A percentile compares a stretch with the other conserved stretches of the same genome.
These are phyloP conservation scores for Protobothrops mucrosquamatus DNA, from an alignment of 2,113 vertebrate genomes.

Conservation along the genomic window DNA sequence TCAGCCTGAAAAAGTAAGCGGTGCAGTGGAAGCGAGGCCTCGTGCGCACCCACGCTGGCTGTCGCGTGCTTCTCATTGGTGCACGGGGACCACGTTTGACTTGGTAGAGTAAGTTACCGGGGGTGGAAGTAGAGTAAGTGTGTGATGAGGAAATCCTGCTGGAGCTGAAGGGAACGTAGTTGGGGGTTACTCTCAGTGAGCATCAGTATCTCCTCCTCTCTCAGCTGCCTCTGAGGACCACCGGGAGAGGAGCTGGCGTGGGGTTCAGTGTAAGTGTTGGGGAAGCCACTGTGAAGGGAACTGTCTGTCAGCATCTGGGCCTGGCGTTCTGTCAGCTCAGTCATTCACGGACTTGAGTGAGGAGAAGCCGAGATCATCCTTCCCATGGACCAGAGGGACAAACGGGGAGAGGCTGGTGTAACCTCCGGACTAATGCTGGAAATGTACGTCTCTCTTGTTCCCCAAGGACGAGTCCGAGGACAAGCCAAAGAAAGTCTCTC, in stretches of 20 bases:
- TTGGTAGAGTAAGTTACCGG: not conserved
- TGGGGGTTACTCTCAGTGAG: not conserved
- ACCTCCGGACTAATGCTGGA: not conserved
- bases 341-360: not conserved
- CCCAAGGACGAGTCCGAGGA: slow-evolving; percentile 66
- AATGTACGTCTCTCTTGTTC: not conserved
- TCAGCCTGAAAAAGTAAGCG: slow-evolving; percentile 68
- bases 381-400: not conserved
- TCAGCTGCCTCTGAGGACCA: not conserved
- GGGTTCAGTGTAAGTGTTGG: not conserved
- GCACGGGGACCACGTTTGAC: not conserved
- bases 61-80: not conserved
- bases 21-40: not conserved
- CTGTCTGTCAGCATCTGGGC: not conserved
- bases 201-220: not conserved
- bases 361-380: not conserved
- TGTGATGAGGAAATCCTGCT: not conserved
- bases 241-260: not conserved
- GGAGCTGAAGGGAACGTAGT: not conserved
- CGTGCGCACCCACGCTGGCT: not conserved
- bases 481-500: slow-evolving; percentile 86
- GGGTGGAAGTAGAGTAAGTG: too few species aligned
- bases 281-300: not conserved
- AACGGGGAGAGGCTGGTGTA: not conserved
- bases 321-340: not conserved